Evolutionary conservation across 2,888 invertebrate species (phyloP).

Genomic region (Brenthis hecate): DNA sequence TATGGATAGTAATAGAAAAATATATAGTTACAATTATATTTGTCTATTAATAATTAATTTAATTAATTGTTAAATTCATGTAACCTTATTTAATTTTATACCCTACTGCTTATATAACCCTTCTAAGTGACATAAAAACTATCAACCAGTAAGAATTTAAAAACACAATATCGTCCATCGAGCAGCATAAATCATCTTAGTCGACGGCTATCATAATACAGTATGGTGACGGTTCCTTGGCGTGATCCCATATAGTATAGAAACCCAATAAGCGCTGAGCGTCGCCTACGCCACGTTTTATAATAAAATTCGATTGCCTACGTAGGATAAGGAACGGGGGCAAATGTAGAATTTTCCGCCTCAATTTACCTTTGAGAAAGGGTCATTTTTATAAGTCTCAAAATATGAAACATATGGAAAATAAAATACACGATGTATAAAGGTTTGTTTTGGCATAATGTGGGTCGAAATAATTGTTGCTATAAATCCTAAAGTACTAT

Average conservation of each 20-base stretch:
- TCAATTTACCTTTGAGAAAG: conserved; percentile 10
- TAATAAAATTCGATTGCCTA: conserved; percentile 38
- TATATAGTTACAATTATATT: too few relatives aligned
- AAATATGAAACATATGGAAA: conserved; percentile 11
- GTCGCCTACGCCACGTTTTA: conserved; percentile 33
- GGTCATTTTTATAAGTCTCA: conserved; percentile 11
- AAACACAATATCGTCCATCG: not conserved
- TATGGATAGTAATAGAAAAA: too few relatives aligned
- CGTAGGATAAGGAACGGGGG: conserved; percentile 10
- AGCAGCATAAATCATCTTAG: not conserved
- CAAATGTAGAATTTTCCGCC: conserved; percentile 9
- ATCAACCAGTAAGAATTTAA: too few relatives aligned
- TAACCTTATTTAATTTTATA: too few relatives aligned
- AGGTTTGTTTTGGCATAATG: not conserved
- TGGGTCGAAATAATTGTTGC: not conserved
- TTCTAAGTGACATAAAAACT: too few relatives aligned
- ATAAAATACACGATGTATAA: conserved; percentile 8
- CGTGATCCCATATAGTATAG: conserved; percentile 32
- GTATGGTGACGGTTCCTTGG: conserved; percentile 12
- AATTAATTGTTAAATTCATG: too few relatives aligned
- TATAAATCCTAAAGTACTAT: not conserved
- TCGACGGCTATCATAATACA: not conserved
- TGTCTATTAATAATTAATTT: too few relatives aligned
- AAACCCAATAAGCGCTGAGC: conserved; percentile 38
- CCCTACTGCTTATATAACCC: too few relatives aligned